Evolutionary conservation across 2,888 invertebrate species (phyloP).

Genomic region (Laothoe populi): DNA sequence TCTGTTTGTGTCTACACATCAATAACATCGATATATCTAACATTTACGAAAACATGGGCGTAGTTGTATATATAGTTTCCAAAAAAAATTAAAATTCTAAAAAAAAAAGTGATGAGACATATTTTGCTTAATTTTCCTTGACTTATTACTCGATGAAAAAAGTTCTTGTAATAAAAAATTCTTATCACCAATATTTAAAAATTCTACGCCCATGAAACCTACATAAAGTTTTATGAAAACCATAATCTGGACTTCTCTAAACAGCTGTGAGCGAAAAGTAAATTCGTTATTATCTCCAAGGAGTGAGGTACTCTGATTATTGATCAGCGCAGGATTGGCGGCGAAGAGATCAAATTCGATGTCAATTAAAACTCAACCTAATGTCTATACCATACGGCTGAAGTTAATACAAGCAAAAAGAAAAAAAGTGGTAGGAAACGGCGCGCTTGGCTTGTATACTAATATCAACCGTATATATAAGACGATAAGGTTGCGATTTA

Average conservation of each 20-base stretch:
- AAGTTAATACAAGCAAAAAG: not conserved
- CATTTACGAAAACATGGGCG: slow-evolving; percentile 42
- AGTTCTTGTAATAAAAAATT: not conserved
- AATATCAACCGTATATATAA: not conserved
- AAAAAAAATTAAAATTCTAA: not conserved
- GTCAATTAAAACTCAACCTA: not conserved
- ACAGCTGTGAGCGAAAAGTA: slow-evolving; percentile 38
- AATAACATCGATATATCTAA: slow-evolving; percentile 46
- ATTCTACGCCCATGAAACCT: slow-evolving; percentile 13
- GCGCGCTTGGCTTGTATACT: not conserved
- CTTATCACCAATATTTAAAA: not conserved
- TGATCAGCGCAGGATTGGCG: not conserved
- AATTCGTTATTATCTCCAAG: slow-evolving; percentile 43
- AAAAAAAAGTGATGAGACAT: too few relatives aligned
- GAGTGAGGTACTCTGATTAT: slow-evolving; percentile 31
- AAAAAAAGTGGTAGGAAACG: not conserved
- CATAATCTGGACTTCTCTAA: slow-evolving; percentile 32
- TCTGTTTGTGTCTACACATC: slow-evolving; percentile 47
- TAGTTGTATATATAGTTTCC: not conserved
- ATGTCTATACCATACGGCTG: not conserved
- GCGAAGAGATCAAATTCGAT: not conserved
- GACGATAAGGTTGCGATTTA: not conserved
- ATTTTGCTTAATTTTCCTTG: not conserved
- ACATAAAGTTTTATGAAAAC: slow-evolving; percentile 10
- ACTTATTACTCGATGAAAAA: not conserved